Percentiles rank a stretch among this genome's conserved stretches.
Conservation (phyloP, 1,140 invertebrate genomes). For the Scaptomyza hsui region DNA sequence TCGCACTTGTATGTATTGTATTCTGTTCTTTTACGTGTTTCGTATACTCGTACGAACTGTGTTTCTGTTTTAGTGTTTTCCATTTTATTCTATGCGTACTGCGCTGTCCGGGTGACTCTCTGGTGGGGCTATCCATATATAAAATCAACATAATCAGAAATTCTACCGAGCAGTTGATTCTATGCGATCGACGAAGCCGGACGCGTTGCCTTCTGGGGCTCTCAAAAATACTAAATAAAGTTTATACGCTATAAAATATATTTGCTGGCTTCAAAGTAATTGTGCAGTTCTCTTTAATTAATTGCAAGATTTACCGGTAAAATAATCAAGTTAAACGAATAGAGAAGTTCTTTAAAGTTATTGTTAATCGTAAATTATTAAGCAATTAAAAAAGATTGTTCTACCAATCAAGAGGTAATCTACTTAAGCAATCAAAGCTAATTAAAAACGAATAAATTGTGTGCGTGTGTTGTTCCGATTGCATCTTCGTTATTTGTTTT, state of each 20-base stretch:
- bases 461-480: slow-evolving; percentile 7
- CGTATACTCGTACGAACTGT: slow-evolving; percentile 44
- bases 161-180: slow-evolving; percentile 78
- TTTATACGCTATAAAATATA: slow-evolving; percentile 1
- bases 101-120: slow-evolving; percentile 31
- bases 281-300: slow-evolving; percentile 55
- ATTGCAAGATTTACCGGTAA: slow-evolving; percentile 68
- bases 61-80: slow-evolving; percentile 62
- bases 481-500: slow-evolving; percentile 39
- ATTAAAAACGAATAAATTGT: background rate
- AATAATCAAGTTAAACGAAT: background rate
- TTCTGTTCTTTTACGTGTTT: slow-evolving; percentile 74
- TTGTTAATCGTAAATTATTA: background rate
- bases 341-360: background rate
- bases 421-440: background rate
- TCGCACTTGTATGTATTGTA: slow-evolving; percentile 54
- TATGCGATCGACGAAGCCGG: slow-evolving; percentile 66
- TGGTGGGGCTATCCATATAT: slow-evolving; percentile 61
- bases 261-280: slow-evolving; percentile 45
- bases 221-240: background rate
- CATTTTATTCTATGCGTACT: slow-evolving; percentile 75
- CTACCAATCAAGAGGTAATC: slow-evolving; percentile 19
- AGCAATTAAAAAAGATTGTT: background rate
- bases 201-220: slow-evolving; percentile 50
- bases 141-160: slow-evolving; percentile 83